Percentiles rank a stretch among this genome's conserved stretches.
These are phyloP conservation scores for Catagonus wagneri DNA, from an alignment of 2,113 vertebrate species.

Conservation along the genomic window DNA sequence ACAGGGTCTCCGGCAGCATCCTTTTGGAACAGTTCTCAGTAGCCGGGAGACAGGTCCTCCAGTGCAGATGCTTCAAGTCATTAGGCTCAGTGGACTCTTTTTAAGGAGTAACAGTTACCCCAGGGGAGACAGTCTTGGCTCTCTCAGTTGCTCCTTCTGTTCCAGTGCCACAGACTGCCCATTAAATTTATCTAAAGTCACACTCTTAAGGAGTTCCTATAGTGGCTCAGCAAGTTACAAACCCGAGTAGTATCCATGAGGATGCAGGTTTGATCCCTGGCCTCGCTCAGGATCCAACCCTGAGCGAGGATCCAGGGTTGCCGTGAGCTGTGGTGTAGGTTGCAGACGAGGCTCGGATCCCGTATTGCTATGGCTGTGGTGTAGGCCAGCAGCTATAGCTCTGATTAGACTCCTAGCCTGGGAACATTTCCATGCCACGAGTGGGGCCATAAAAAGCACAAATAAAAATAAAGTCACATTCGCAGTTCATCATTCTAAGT, in stretches of 20 bases:
- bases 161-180: background rate
- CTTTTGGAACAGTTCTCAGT: background rate
- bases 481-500: background rate
- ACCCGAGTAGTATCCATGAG: no score
- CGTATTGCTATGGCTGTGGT: no score
- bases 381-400: no score
- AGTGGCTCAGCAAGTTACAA: no score
- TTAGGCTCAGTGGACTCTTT: background rate
- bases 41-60: background rate
- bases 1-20: background rate
- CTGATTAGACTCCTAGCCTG: no score
- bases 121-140: background rate
- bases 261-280: no score
- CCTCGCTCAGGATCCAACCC: no score
- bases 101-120: background rate
- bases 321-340: no score
- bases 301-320: no score
- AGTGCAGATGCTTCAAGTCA: background rate
- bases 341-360: no score
- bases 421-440: no score
- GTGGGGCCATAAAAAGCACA: no score
- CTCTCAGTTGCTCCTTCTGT: background rate
- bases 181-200: background rate
- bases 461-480: background rate
- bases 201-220: background rate